Conservation (phyloP, 1,140 invertebrate species). For the Carposina sasakii region DNA sequence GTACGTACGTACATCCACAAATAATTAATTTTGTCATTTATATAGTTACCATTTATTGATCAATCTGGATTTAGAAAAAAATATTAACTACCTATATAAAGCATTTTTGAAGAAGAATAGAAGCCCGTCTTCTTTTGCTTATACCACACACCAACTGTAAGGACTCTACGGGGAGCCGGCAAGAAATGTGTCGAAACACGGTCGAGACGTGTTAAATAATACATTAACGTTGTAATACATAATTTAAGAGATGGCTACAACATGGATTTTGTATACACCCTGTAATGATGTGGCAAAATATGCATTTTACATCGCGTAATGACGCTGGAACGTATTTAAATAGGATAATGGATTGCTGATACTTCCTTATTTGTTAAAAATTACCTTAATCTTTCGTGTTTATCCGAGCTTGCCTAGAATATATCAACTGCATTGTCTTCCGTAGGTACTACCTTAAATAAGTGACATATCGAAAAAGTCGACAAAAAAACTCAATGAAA, state of each 20-base stretch:
- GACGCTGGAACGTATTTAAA: not conserved
- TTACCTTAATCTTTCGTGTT: not conserved
- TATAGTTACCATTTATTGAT: not conserved
- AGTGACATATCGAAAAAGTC: no score
- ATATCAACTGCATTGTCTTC: not conserved
- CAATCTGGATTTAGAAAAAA: not conserved
- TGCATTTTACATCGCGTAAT: not conserved
- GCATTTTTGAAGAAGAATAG: not conserved
- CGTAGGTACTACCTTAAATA: no score
- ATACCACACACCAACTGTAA: constrained; percentile 20
- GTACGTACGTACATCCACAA: not conserved
- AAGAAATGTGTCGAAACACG: constrained; percentile 45
- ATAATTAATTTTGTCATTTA: not conserved
- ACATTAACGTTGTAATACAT: constrained; percentile 57
- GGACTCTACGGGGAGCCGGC: constrained; percentile 42
- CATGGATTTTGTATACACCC: not conserved
- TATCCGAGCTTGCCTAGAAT: not conserved
- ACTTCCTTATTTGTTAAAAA: not conserved
- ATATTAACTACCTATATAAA: not conserved
- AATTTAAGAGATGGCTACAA: constrained; percentile 37
- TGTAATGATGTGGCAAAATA: constrained; percentile 15
- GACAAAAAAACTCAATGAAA: no score
- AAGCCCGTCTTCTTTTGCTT: constrained; percentile 7
- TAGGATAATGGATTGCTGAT: not conserved
- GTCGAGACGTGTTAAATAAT: constrained; percentile 62